phyloP scores from a whole-genome alignment of 1,140 invertebrate genomes.

The Campodea augens region DNA sequence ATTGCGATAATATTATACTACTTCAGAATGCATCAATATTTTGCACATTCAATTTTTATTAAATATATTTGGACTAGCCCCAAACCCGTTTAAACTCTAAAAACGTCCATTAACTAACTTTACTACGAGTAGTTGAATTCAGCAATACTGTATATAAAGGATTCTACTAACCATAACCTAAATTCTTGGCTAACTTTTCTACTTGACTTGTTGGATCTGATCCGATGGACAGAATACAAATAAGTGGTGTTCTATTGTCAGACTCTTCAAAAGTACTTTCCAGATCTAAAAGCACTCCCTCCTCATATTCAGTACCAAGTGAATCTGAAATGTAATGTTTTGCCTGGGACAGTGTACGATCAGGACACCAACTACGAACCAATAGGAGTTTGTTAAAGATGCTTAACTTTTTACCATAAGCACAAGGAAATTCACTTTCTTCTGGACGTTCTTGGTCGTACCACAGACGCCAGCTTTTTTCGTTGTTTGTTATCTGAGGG shows the following conservation, averaged over 20 bases:
- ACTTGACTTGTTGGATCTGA: conserved; percentile 92
- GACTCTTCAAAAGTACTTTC: conserved; percentile 80
- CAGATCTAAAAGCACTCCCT: conserved; percentile 77
- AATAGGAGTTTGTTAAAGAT: conserved; percentile 76
- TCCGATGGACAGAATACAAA: conserved; percentile 85
- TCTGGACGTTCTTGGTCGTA: conserved; percentile 89
- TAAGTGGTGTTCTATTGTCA: conserved; percentile 64
- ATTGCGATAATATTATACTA: too few relatives aligned
- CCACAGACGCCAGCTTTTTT: conserved; percentile 82
- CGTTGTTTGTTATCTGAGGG: conserved; percentile 54
- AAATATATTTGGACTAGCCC: too few relatives aligned
- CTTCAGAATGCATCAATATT: too few relatives aligned
- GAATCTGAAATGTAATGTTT: conserved; percentile 77
- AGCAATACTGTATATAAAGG: too few relatives aligned
- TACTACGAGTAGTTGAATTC: too few relatives aligned
- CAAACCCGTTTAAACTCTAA: too few relatives aligned
- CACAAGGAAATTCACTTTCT: conserved; percentile 75
- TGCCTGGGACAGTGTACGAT: conserved; percentile 81
- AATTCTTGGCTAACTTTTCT: conserved; percentile 59
- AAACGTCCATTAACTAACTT: too few relatives aligned
- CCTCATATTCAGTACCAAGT: conserved; percentile 72
- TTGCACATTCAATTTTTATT: too few relatives aligned
- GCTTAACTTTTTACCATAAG: conserved; percentile 70
- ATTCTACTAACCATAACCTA: too few relatives aligned
- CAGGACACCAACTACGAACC: conserved; percentile 86